Base-by-base conservation (phyloP, 64 coral and sea anemone genomes). In the Astreopora myriophthalma region DNA sequence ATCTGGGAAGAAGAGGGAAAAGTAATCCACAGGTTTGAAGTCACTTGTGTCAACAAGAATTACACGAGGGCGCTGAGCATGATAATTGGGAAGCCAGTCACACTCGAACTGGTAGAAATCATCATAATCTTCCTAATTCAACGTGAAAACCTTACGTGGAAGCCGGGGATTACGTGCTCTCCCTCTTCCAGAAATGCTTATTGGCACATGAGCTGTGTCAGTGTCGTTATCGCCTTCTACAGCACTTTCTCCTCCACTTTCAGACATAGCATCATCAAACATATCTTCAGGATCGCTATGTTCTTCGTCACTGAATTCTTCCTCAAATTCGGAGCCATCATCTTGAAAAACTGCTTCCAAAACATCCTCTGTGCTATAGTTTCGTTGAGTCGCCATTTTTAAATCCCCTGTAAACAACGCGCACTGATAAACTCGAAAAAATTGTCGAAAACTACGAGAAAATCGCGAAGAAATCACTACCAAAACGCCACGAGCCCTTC, bases 1-100 rank as follows among this genome's bases (percentile, higher is more conserved):
- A 42, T 93, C 85, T 19, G 92, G 92, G 44, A 87, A 88, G 62
- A 87, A 87, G 26, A 88, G 52, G 52, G 52, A 58, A 80, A 93
- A 93, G 34, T 57, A 93, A 80, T 87, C 74, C 38, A 93, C 74
- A 36, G 84, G 84, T 22, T 87, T 60, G 69, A 93, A 88, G 60
- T 87, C 55, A 22, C 28, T 37, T 24, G 92, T 93, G 40, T 93
- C 74, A 34, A 88, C 75, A 71, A 93, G 84, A 69, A 93, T 79
- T 16, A 73, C 73, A 63, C 34, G 61, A 51, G 61, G 20, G 48
- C 63, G 36, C 31, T n/a, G n/a, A n/a, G n/a, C n/a, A n/a, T 93
- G 62, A 29, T 76, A 93, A 22, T 87, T 32, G 8, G 8, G 83
- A 36, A 93, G 84, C 71, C 91, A 93, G 32, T 87, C 71, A 46